A percentile compares a stretch with the other conserved stretches of the same genome.
Conservation (phyloP, 2,797 vertebrate genomes). For the Moxostoma hubbsi region DNA sequence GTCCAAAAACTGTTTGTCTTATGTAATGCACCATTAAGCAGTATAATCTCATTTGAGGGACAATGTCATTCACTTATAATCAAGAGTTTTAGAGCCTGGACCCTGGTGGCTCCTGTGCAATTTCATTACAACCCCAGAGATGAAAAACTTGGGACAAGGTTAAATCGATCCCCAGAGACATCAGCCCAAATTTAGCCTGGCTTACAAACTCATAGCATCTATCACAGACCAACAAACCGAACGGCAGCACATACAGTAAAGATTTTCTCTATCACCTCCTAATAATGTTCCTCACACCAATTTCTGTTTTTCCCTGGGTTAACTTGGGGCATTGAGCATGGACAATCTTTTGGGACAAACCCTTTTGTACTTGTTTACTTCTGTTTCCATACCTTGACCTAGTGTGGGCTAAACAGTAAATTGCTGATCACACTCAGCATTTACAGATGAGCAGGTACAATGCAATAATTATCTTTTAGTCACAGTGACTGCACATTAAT, state of each 20-base stretch:
- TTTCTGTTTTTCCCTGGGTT: slow-evolving; percentile 15
- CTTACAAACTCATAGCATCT: slow-evolving; percentile 10
- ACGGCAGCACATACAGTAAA: slow-evolving; percentile 1
- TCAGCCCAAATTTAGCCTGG: slow-evolving; percentile 29
- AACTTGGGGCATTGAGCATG: slow-evolving; percentile 2
- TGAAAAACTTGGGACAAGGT: slow-evolving; percentile 32
- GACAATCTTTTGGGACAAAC: slow-evolving; percentile 1
- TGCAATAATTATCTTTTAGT: slow-evolving; percentile 19
- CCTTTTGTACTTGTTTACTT: not conserved
- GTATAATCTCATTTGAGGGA: slow-evolving; percentile 23
- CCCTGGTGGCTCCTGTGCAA: slow-evolving; percentile 29
- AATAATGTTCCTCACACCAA: slow-evolving; percentile 39
- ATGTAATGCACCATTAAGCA: slow-evolving; percentile 28
- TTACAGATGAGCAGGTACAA: slow-evolving; percentile 16
- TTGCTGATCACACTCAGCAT: slow-evolving; percentile 18
- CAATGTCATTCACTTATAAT: slow-evolving; percentile 37
- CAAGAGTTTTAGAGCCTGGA: slow-evolving; percentile 29
- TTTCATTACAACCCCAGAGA: slow-evolving; percentile 41
- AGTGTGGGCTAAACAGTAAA: slow-evolving; percentile 1
- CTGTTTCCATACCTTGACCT: not conserved
- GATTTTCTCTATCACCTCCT: slow-evolving; percentile 27
- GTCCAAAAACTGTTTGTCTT: slow-evolving; percentile 35
- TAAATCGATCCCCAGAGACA: slow-evolving; percentile 32
- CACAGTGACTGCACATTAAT: slow-evolving; percentile 18
- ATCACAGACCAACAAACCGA: slow-evolving; percentile 4